These are phyloP conservation scores for Falco concolor DNA, from an alignment of 2,797 vertebrate genomes.

Conservation along the genomic window DNA sequence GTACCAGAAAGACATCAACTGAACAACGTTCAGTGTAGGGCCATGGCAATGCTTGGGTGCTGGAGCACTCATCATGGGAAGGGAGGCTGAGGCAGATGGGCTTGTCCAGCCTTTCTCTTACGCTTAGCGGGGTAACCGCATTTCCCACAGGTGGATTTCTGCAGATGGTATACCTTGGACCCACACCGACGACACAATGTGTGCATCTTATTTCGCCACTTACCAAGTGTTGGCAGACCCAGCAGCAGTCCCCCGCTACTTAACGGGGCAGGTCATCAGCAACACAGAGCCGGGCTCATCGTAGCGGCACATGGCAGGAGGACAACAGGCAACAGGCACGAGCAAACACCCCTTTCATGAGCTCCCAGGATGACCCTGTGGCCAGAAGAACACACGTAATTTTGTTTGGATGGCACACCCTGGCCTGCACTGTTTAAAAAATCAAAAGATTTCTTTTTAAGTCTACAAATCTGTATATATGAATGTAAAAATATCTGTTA, in stretches of 20 bases:
- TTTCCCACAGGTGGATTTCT: no score
- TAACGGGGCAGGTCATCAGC: neutral
- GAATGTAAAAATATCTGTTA: neutral
- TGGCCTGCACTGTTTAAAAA: neutral
- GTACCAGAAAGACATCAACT: neutral
- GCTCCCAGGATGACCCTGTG: neutral
- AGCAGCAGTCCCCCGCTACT: neutral
- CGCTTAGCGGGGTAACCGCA: no score
- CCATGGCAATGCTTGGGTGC: accelerated
- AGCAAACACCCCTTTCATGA: neutral
- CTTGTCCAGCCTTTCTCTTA: neutral
- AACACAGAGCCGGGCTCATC: neutral
- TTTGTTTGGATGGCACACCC: neutral
- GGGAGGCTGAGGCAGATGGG: neutral
- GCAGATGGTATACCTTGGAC: no score
- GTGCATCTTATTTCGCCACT: no score
- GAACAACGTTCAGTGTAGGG: neutral
- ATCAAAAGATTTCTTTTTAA: neutral
- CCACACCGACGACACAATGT: no score
- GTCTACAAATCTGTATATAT: neutral
- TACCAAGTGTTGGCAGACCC: neutral
- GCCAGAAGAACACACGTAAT: neutral
- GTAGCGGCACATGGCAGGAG: neutral
- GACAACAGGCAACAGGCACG: neutral
- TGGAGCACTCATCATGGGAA: neutral